Evolutionary conservation across 1,140 invertebrate genomes (phyloP).

Genomic region (Ruditapes philippinarum): DNA sequence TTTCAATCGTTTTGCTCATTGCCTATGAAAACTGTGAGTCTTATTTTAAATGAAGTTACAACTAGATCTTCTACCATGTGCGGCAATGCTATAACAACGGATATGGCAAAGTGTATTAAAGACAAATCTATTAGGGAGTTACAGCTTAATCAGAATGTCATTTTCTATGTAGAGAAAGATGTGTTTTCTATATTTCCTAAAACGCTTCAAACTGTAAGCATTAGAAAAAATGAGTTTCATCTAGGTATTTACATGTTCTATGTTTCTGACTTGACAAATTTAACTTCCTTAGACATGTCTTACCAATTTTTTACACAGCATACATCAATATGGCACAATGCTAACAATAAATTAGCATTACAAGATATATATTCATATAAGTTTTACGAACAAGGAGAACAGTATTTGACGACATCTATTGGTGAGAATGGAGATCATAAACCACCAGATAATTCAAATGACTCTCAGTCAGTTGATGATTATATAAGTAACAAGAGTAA

Average conservation of each 20-base stretch:
- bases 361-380: too few relatives aligned
- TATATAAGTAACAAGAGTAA: too few relatives aligned
- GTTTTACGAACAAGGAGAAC: too few relatives aligned
- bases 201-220: neutral
- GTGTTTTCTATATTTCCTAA: neutral
- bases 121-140: slow-evolving; percentile 22
- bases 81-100: neutral
- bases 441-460: too few relatives aligned
- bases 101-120: neutral
- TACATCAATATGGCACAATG: neutral
- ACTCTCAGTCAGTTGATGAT: too few relatives aligned
- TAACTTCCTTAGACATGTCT: neutral
- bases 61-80: neutral
- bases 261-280: neutral
- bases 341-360: too few relatives aligned
- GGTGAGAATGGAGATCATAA: too few relatives aligned
- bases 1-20: neutral
- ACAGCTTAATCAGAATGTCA: slow-evolving; percentile 1
- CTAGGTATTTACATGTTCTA: slow-evolving; percentile 5
- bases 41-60: neutral
- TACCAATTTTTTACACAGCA: slow-evolving; percentile 14
- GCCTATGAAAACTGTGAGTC: neutral
- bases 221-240: slow-evolving; percentile 3
- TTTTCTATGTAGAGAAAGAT: neutral
- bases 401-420: too few relatives aligned